These are phyloP conservation scores for Penaeus chinensis DNA, from an alignment of 1,140 invertebrate species.

Conservation along the genomic window DNA sequence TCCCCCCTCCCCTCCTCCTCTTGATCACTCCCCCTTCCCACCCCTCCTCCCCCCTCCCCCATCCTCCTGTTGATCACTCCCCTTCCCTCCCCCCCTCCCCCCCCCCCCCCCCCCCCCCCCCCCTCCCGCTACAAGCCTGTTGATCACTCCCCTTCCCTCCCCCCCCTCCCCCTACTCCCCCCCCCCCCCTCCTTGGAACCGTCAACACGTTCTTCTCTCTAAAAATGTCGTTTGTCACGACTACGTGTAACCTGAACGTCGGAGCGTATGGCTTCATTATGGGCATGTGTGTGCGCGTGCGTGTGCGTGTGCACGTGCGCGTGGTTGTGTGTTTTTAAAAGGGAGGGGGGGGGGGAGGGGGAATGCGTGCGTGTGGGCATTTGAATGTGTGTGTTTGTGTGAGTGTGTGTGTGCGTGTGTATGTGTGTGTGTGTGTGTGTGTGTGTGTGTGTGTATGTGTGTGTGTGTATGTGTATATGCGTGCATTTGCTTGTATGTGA, in stretches of 20 bases:
- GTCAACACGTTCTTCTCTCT: too few species aligned
- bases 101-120: neutral
- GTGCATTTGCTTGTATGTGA: neutral
- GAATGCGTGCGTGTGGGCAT: neutral
- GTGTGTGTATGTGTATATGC: neutral
- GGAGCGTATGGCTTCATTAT: slow-evolving; percentile 10
- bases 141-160: neutral
- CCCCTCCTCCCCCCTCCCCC: neutral
- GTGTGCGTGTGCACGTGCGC: slow-evolving; percentile 7
- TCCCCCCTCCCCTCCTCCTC: neutral
- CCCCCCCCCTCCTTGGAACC: too few species aligned
- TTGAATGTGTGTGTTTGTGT: slow-evolving; percentile 15
- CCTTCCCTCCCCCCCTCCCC: neutral
- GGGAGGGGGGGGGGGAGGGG: too few species aligned
- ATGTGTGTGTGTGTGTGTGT: neutral
- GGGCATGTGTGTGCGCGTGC: slow-evolving; percentile 15
- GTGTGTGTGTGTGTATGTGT: neutral
- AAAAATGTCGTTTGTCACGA: neutral
- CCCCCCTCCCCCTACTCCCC: neutral
- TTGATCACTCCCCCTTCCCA: neutral
- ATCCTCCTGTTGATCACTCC: too few species aligned
- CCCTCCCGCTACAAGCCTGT: neutral
- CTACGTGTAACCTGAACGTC: slow-evolving; percentile 5
- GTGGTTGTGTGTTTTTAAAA: neutral
- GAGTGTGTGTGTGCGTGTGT: slow-evolving; percentile 2